Conservation (phyloP, 2,113 vertebrate species). For the Rhinoderma darwinii region DNA sequence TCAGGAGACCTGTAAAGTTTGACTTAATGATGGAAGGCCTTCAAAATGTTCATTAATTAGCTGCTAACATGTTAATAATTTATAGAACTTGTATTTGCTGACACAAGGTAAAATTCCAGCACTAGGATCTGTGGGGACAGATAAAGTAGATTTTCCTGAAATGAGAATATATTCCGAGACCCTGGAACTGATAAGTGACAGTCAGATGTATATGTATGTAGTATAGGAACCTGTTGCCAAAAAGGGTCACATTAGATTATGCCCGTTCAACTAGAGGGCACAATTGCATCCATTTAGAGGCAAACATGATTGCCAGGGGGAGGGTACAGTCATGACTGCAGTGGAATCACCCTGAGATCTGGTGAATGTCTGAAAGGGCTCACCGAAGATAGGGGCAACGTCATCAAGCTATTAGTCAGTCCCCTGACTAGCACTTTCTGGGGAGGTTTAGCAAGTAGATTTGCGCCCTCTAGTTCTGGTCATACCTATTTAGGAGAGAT, state of each 20-base stretch:
- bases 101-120: background rate
- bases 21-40: background rate
- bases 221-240: background rate
- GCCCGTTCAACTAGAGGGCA: background rate
- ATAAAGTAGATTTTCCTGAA: background rate
- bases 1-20: slow-evolving; percentile 12
- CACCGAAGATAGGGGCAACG: too few species aligned
- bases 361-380: background rate
- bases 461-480: background rate
- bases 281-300: background rate
- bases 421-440: too few species aligned
- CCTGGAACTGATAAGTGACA: too few species aligned
- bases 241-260: background rate
- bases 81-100: slow-evolving; percentile 20
- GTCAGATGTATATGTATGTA: background rate
- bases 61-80: slow-evolving; percentile 17
- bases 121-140: slow-evolving; percentile 9
- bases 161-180: background rate
- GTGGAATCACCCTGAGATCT: background rate
- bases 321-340: background rate
- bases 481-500: background rate
- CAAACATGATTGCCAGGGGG: background rate
- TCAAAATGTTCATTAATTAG: slow-evolving; percentile 32
- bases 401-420: background rate
- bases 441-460: too few species aligned